These are phyloP conservation scores for Antedon bifida DNA, from an alignment of 35 echinoderm and acorn worm species.

Conservation along the genomic window DNA sequence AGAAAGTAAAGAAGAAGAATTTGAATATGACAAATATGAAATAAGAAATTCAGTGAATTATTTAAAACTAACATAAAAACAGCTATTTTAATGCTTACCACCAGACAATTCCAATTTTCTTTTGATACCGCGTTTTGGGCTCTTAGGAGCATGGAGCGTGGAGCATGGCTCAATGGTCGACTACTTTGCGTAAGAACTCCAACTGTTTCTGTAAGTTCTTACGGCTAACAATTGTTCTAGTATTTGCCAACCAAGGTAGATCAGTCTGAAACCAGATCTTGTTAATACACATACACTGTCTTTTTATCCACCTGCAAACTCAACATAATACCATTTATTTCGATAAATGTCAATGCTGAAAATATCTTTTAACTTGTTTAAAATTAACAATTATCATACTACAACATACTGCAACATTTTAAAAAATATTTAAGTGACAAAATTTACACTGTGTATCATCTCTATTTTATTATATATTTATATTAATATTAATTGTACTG, in stretches of 20 bases:
- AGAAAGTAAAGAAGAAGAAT: background rate
- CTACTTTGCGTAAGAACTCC: slow-evolving; percentile 25
- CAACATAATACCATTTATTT: no score
- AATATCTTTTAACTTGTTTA: no score
- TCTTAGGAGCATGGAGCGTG: no score
- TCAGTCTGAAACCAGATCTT: slow-evolving; percentile 27
- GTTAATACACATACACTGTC: slow-evolving; percentile 49
- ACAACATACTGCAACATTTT: no score
- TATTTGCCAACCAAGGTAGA: slow-evolving; percentile 85
- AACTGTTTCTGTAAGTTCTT: slow-evolving; percentile 49
- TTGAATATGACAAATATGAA: no score
- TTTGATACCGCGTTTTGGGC: slow-evolving; percentile 47
- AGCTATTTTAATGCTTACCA: background rate
- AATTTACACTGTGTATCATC: no score
- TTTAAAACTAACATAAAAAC: background rate
- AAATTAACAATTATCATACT: no score
- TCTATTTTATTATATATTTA: no score
- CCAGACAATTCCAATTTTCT: slow-evolving; percentile 89
- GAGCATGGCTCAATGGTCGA: slow-evolving; percentile 13
- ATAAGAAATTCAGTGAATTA: no score
- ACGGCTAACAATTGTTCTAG: slow-evolving; percentile 47
- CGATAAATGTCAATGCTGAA: no score
- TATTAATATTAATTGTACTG: no score
- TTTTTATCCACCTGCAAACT: slow-evolving; percentile 82
- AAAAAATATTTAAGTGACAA: no score